Conservation (phyloP, 2,888 invertebrate species). For the Rhagophthalmus giganteus region DNA sequence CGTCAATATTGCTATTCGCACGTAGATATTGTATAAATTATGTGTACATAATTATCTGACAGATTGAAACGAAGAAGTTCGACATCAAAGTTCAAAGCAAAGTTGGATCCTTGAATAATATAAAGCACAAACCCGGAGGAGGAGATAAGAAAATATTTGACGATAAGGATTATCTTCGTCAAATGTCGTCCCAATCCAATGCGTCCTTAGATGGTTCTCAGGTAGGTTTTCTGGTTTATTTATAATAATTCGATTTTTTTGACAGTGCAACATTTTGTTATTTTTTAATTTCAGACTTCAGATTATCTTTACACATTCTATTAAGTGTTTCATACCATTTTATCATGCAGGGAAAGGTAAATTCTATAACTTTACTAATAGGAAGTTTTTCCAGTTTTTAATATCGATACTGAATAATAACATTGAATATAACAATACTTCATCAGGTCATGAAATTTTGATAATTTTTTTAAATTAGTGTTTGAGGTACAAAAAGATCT, state of each 20-base stretch:
- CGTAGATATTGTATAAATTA: conserved; percentile 1
- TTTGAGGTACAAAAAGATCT: too few relatives aligned
- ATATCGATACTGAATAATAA: too few relatives aligned
- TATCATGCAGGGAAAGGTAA: conserved; percentile 23
- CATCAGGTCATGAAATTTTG: too few relatives aligned
- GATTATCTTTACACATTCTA: conserved; percentile 48
- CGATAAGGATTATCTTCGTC: conserved; percentile 88
- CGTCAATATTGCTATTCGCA: not conserved
- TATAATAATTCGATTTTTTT: not conserved
- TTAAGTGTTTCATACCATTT: conserved; percentile 34
- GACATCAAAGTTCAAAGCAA: conserved; percentile 92
- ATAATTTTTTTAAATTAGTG: too few relatives aligned
- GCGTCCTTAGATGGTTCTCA: conserved; percentile 61
- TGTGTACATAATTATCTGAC: conserved; percentile 37
- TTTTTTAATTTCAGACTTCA: conserved; percentile 42
- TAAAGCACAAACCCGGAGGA: conserved; percentile 89
- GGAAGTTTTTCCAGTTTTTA: not conserved
- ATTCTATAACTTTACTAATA: not conserved
- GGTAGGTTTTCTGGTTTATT: conserved; percentile 51
- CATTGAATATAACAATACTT: too few relatives aligned
- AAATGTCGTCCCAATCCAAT: conserved; percentile 59
- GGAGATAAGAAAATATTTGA: conserved; percentile 94
- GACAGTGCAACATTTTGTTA: conserved; percentile 6
- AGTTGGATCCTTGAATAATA: conserved; percentile 88
- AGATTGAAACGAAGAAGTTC: conserved; percentile 89